Base-by-base conservation (phyloP, 2,113 vertebrate genomes). In the Fregetta grallaria region DNA sequence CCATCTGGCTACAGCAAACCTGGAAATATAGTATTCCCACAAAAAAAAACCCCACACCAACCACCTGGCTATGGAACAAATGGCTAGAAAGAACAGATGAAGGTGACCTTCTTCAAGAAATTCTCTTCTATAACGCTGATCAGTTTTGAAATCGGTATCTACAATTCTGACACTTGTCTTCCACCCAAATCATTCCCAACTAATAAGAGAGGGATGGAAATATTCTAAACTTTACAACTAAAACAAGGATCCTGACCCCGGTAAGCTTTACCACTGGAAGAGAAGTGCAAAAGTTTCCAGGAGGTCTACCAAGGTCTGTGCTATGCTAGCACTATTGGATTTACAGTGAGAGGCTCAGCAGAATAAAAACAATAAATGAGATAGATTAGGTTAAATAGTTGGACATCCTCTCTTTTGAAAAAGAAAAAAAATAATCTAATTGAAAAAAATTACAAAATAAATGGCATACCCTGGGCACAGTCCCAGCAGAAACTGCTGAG, bases 401-500 rank as follows among this genome's bases (percentile, higher is more conserved):
- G 0, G 81, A 63, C 52, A 67, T 27, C 50, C 22, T 55, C 42
- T 52, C 45, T 67, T 86, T 74, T 38, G 49, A 91, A 70, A 78
- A 84, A 40, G 59, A 85, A 58, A 85, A 38, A 38, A 66, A 79
- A 75, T 78, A 92, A 93, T 91, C 59, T 95, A 88, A 90, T 92
- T 85, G 68, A 44, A 81, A 91, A 70, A 82, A 88, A 63, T 23
- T 66, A 75, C 79, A 79, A 89, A 91, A 78, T 86, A 94, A 90
- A 72, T 82, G 1, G 62, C 73, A 88, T 50, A 92, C 21, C 27
- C 53, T 90, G 61, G 85, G 73, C 94, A 95, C 21, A 36, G 58
- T 79, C 88, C 82, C 94, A 95, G 62, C 65, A 78, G 86, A 95
- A 96, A 96, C 56, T 95, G 91, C 95, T 96, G 92, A 95, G 63